Conservation (phyloP, 2,797 vertebrate species). For the Syngnathus rostellatus region DNA sequence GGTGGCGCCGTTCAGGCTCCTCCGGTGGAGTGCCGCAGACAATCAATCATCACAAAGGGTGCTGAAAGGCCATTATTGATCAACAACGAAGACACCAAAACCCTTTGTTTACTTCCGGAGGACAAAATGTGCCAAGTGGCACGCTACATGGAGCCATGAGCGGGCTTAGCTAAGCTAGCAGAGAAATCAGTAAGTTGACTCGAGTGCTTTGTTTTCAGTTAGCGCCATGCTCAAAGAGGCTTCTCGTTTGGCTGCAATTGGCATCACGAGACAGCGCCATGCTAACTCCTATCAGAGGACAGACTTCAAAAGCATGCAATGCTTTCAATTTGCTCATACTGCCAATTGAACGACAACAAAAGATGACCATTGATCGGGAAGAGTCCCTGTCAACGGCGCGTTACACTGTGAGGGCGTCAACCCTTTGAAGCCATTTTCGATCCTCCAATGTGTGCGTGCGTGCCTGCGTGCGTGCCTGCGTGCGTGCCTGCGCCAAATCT, state of each 20-base stretch:
- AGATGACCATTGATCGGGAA: neutral
- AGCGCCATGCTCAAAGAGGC: neutral
- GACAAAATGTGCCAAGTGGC: neutral
- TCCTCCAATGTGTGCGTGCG: neutral
- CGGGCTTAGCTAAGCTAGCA: constrained; percentile 17
- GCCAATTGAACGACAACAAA: neutral
- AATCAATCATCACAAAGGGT: constrained; percentile 54
- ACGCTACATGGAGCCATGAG: constrained; percentile 19
- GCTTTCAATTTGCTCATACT: neutral
- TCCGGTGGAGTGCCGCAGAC: constrained; percentile 21
- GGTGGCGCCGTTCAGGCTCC: constrained; percentile 24
- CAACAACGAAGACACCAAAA: constrained; percentile 32
- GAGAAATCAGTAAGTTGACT: neutral
- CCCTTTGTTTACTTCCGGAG: neutral
- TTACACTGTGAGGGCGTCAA: neutral
- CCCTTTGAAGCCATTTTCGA: constrained; percentile 34
- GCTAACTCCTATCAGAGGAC: neutral
- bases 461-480: neutral
- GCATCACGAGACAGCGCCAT: neutral
- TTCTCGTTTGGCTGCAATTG: neutral
- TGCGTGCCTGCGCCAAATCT: neutral
- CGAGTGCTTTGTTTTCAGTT: neutral
- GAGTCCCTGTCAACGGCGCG: neutral
- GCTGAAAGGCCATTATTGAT: constrained; percentile 64
- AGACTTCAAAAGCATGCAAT: neutral